A percentile compares a stretch with the other conserved stretches of the same genome.
phyloP scores from a whole-genome alignment of 2,888 invertebrate genomes.

The Coenonympha arcania region DNA sequence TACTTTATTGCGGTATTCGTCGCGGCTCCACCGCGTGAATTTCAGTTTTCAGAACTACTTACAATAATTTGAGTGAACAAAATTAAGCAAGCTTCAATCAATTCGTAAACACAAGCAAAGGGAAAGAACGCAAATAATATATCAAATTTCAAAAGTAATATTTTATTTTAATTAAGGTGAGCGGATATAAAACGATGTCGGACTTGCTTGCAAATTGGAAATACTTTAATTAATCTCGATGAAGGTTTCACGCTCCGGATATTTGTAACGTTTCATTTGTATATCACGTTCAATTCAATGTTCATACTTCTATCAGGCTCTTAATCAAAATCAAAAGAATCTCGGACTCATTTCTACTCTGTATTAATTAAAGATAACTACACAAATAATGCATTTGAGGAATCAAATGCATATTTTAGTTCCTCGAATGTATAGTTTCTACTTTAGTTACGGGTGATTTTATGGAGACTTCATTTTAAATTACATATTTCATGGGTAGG shows the following conservation, averaged over 20 bases:
- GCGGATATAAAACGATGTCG: background rate
- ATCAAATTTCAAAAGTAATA: conserved; percentile 3
- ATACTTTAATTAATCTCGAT: conserved; percentile 12
- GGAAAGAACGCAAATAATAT: background rate
- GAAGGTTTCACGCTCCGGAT: conserved; percentile 7
- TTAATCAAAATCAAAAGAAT: background rate
- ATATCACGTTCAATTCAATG: background rate
- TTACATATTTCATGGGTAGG: too few relatives aligned
- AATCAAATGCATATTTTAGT: too few relatives aligned
- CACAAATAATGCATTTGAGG: too few relatives aligned
- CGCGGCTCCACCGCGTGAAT: too few relatives aligned
- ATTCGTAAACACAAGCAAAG: background rate
- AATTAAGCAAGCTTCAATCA: too few relatives aligned
- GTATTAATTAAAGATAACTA: too few relatives aligned
- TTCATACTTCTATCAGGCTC: background rate
- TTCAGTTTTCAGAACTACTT: too few relatives aligned
- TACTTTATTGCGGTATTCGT: too few relatives aligned
- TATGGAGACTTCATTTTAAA: too few relatives aligned
- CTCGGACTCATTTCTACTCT: background rate
- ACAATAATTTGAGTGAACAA: too few relatives aligned
- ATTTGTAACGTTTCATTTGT: conserved; percentile 11
- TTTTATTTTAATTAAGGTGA: conserved; percentile 9
- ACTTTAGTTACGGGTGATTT: too few relatives aligned
- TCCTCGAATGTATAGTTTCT: too few relatives aligned
- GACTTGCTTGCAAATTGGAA: conserved; percentile 9